Conservation (phyloP, 2,797 vertebrate genomes). For the Sciurus carolinensis region DNA sequence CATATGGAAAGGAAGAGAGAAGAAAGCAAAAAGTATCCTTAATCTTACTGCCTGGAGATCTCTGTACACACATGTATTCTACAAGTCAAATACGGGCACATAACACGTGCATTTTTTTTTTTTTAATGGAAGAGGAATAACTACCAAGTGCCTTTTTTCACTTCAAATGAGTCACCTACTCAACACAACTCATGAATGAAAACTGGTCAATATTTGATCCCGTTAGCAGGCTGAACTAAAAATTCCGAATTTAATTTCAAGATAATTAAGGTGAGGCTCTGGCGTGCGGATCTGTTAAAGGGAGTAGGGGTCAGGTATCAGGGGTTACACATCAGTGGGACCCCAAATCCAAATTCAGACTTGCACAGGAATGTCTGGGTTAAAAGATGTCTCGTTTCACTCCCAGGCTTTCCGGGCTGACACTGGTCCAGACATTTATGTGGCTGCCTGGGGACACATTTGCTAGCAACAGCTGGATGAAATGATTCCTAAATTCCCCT, state of each 20-base stretch:
- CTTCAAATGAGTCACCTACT: neutral
- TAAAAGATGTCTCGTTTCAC: neutral
- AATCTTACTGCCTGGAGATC: neutral
- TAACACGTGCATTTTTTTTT: neutral
- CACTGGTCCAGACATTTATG: rapidly evolving
- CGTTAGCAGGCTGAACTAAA: neutral
- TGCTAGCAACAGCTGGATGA: neutral
- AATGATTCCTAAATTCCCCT: neutral
- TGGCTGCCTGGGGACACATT: neutral
- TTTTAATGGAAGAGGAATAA: neutral
- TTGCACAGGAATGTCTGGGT: neutral
- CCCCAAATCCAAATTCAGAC: neutral
- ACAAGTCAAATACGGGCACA: neutral
- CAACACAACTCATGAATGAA: neutral
- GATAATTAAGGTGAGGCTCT: no score
- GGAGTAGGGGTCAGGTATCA: rapidly evolving
- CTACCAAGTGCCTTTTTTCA: neutral
- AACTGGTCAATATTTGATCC: neutral
- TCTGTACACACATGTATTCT: neutral
- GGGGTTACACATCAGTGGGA: neutral
- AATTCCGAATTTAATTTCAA: neutral
- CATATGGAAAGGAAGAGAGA: neutral
- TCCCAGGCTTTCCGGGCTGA: neutral
- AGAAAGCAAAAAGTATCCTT: neutral
- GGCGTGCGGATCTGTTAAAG: neutral